A percentile compares a stretch with the other conserved stretches of the same genome.
These are phyloP conservation scores for Dicerorhinus sumatrensis DNA, from an alignment of 2,113 vertebrate genomes.

Conservation along the genomic window DNA sequence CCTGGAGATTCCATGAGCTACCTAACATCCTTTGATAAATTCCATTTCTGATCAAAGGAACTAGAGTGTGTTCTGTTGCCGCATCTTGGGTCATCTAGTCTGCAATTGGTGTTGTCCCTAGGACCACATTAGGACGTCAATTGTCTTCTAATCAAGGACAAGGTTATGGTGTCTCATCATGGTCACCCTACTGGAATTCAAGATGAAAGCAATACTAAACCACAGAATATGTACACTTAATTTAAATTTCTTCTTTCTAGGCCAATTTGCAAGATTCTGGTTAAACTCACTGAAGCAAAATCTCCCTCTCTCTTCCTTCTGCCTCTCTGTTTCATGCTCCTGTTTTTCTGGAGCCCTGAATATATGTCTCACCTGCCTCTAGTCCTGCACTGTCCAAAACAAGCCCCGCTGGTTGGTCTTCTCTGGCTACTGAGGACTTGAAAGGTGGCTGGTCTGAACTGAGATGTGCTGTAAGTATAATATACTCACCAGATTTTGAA, in stretches of 20 bases:
- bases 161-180: background rate
- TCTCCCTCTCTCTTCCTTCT: background rate
- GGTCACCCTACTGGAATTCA: background rate
- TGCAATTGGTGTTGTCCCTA: background rate
- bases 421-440: background rate
- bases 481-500: background rate
- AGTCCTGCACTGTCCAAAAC: background rate
- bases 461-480: background rate
- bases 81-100: background rate
- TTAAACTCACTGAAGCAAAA: background rate
- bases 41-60: background rate
- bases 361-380: background rate
- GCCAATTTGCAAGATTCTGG: slow-evolving; percentile 24
- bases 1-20: background rate
- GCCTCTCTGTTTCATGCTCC: background rate
- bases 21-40: background rate
- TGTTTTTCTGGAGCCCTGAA: background rate
- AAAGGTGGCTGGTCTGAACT: background rate
- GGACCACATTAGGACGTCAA: background rate
- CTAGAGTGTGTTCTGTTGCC: background rate
- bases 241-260: background rate
- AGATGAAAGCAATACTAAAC: background rate
- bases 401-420: background rate
- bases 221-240: background rate
- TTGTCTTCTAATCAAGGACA: background rate